These are phyloP conservation scores for Sarcophaga carnaria DNA, from an alignment of 2,888 invertebrate species.

Conservation along the genomic window DNA sequence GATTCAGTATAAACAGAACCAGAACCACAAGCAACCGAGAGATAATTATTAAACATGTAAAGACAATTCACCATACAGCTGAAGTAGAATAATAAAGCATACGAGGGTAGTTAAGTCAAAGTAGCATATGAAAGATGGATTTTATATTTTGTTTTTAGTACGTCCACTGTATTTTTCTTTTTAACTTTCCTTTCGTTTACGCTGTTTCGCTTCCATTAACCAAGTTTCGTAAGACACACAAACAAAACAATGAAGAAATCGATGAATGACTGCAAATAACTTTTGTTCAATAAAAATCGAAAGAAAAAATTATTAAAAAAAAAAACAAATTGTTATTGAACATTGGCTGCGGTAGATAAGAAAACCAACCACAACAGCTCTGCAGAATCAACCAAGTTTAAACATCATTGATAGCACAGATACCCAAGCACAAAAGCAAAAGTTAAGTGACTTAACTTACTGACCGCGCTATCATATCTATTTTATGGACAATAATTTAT, in stretches of 20 bases:
- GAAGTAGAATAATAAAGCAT: not conserved
- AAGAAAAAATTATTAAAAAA: constrained; percentile 6
- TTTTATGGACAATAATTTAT: constrained; percentile 59
- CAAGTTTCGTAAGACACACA: constrained; percentile 44
- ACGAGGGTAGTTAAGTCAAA: not conserved
- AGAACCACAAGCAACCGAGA: constrained; percentile 54
- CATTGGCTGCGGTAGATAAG: constrained; percentile 59
- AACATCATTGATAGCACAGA: not conserved
- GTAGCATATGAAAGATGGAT: not conserved
- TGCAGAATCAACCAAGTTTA: not conserved
- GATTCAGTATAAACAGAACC: constrained; percentile 43
- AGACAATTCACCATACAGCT: constrained; percentile 26
- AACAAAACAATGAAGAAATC: constrained; percentile 59
- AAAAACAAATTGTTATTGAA: constrained; percentile 58
- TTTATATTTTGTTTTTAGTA: not conserved
- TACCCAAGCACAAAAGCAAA: not conserved
- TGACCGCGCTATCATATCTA: not conserved
- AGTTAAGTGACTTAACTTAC: constrained; percentile 31
- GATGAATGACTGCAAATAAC: not conserved
- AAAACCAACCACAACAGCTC: not conserved
- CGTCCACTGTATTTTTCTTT: not conserved
- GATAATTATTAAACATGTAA: constrained; percentile 68
- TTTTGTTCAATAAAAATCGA: constrained; percentile 43
- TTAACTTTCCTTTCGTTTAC: constrained; percentile 12
- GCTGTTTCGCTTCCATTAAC: constrained; percentile 56